Evolutionary conservation across 2,797 vertebrate genomes (phyloP).

Genomic region (Phrynocephalus vlangalii): DNA sequence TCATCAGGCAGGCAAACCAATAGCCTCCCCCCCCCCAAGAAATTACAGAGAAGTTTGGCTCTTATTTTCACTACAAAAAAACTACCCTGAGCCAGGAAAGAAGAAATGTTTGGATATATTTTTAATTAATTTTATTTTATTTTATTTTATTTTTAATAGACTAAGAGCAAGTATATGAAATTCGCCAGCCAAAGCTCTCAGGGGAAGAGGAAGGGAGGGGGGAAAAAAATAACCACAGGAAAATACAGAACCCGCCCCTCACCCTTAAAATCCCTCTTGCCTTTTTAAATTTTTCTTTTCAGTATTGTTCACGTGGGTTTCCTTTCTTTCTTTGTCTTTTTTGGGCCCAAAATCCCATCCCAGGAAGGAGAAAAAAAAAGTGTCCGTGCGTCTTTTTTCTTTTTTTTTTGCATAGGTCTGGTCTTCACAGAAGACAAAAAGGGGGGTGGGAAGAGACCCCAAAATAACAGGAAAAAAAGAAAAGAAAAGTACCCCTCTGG

Average conservation of each 20-base stretch:
- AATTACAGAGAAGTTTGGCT: too few relatives aligned
- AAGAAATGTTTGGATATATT: constrained; percentile 41
- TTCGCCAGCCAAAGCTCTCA: constrained; percentile 83
- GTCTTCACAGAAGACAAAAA: constrained; percentile 83
- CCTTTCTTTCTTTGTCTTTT: background rate
- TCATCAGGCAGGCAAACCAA: too few relatives aligned
- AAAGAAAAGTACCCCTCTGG: constrained; percentile 28
- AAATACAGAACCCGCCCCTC: background rate
- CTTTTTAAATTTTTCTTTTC: background rate
- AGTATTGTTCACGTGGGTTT: background rate
- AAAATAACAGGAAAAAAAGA: constrained; percentile 46
- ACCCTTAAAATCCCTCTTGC: background rate
- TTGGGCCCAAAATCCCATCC: constrained; percentile 45
- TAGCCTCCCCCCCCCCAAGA: background rate
- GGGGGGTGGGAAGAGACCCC: constrained; percentile 73
- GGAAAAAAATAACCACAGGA: constrained; percentile 9
- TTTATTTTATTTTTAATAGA: constrained; percentile 74
- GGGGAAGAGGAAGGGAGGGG: constrained; percentile 57
- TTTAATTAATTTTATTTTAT: constrained; percentile 69
- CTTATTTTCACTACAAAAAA: background rate
- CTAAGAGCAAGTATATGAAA: constrained; percentile 85
- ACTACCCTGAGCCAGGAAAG: background rate
- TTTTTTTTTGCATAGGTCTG: constrained; percentile 78
- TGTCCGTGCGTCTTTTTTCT: constrained; percentile 79
- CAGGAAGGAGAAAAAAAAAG: constrained; percentile 72